Base-by-base conservation (phyloP, 2,888 invertebrate genomes). In the Hanleya hanleyi region DNA sequence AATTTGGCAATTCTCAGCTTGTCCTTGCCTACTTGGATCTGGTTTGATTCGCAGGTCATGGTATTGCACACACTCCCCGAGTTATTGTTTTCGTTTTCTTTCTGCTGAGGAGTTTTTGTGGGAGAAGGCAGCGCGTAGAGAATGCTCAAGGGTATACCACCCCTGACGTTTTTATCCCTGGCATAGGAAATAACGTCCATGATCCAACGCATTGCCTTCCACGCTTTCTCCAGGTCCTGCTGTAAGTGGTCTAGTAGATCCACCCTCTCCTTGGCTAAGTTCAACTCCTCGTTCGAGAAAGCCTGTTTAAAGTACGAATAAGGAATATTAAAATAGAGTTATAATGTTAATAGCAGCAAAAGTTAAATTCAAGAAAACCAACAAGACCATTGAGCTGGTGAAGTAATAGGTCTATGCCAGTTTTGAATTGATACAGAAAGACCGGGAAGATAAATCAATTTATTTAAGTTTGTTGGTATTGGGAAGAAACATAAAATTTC, bases 121-220 rank as follows among this genome's bases (percentile, higher is more conserved):
- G 78, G 77, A 12, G 81, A 78, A 2, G 73, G 70, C 18, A 77
- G 73, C 7, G 78, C 76, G 69, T 77, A 81, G 29, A 90, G 78
- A 12, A 83, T 80, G 51, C 83, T 81, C 18, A 91, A 82, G 5
- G 90, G 89, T 61, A 92, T 87, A 33, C 92, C 91, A 37, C 86
- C 87, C 1, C 78, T 78, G 38, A 83, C 77, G 37, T 81, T 85
- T 71, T 95, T 94, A 87, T 98, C 98, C 75, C 99, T 93, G 0
- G 98, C 97, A 88, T 96, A 96, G 0, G 96, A 94, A 70, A 99
- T 96, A 6, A 98, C 95, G 87, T 98, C 97, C 94, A 97, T 96
- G 29, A 99, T 93, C 99, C 99, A 99, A 26, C 99, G 94, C 57
- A 96, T 95, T 29, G 95, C 94, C 87, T 97, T 96, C 99, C 99